These are phyloP conservation scores for Trachymyrmex septentrionalis DNA, from an alignment of 1,140 invertebrate species.

Conservation along the genomic window DNA sequence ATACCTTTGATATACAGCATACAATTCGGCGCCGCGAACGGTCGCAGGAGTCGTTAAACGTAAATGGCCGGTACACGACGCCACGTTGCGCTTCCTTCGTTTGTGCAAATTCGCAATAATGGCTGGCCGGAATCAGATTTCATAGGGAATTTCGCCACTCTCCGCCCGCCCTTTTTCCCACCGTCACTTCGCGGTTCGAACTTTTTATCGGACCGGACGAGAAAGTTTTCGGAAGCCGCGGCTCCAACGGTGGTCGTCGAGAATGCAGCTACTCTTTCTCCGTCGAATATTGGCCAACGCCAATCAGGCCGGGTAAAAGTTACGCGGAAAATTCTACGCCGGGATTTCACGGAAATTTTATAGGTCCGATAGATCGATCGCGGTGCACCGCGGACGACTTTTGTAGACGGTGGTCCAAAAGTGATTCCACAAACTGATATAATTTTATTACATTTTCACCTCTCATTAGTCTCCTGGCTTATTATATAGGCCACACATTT, in stretches of 20 bases:
- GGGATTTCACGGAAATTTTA: conserved; percentile 54
- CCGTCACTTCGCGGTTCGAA: conserved; percentile 35
- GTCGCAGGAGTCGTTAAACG: conserved; percentile 28
- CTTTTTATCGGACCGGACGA: conserved; percentile 57
- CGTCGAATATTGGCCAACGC: conserved; percentile 46
- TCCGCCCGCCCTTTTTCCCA: background rate
- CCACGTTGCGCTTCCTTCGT: conserved; percentile 22
- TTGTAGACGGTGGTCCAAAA: background rate
- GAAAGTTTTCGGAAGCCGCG: conserved; percentile 50
- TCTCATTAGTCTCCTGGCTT: background rate
- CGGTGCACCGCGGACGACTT: background rate
- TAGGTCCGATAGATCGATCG: conserved; percentile 20
- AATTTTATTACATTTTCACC: conserved; percentile 28
- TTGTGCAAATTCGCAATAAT: conserved; percentile 39
- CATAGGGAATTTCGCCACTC: conserved; percentile 5
- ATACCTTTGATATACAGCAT: conserved; percentile 24
- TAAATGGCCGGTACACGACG: conserved; percentile 6
- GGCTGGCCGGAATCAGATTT: conserved; percentile 39
- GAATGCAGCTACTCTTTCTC: conserved; percentile 50
- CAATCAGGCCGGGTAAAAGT: conserved; percentile 50
- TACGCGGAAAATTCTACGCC: conserved; percentile 51
- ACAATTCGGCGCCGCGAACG: background rate
- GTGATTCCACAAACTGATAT: background rate
- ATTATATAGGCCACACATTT: background rate
- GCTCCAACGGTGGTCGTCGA: conserved; percentile 53